Evolutionary conservation across 2,888 invertebrate genomes (phyloP).

Genomic region (Erebia palarica): DNA sequence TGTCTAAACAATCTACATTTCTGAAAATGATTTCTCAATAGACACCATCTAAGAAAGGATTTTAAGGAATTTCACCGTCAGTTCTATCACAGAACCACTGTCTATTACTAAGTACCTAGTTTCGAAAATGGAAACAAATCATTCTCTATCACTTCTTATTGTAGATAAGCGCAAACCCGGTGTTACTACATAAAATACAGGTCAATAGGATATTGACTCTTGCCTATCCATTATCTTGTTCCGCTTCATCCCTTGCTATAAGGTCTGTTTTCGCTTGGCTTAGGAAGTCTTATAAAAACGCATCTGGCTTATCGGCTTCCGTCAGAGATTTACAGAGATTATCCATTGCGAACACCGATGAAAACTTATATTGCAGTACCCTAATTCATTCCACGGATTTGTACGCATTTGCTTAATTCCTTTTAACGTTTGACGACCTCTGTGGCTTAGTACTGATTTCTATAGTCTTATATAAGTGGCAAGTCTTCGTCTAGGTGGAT

Average conservation of each 20-base stretch:
- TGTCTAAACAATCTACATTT: no score
- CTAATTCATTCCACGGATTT: conserved; percentile 42
- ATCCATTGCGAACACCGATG: conserved; percentile 53
- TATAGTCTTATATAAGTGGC: no score
- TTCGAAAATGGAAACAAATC: neutral
- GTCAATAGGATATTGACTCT: conserved; percentile 36
- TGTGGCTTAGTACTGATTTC: no score
- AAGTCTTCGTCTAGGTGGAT: no score
- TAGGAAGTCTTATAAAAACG: conserved; percentile 62
- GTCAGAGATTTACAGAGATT: conserved; percentile 67
- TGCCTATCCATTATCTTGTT: conserved; percentile 22
- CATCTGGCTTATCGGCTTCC: conserved; percentile 64
- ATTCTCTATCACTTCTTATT: neutral
- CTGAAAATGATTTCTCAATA: no score
- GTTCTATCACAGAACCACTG: no score
- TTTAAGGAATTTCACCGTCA: no score
- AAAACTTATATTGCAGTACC: conserved; percentile 46
- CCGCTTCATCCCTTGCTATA: conserved; percentile 25
- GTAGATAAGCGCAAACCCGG: conserved; percentile 4
- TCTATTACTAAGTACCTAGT: neutral
- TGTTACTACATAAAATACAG: conserved; percentile 18
- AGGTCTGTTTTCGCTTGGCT: conserved; percentile 36
- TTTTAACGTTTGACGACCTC: no score
- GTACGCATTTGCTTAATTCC: conserved; percentile 32
- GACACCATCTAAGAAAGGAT: no score